Evolutionary conservation across 2,113 vertebrate species (phyloP).

Genomic region (Scopus umbretta): DNA sequence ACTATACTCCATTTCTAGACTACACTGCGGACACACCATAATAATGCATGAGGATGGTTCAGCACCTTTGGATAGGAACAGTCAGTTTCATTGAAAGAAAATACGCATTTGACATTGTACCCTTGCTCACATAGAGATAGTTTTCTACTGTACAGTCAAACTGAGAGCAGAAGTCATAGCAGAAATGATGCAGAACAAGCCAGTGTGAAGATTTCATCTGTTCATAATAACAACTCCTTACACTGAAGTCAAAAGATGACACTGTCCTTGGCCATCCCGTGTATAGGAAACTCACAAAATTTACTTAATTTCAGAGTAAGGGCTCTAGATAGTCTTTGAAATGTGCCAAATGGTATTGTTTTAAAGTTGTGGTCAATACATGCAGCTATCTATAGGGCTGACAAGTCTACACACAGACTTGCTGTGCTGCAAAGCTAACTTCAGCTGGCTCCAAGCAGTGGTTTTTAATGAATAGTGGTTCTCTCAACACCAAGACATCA

Average conservation of each 20-base stretch:
- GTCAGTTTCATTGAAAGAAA: not conserved
- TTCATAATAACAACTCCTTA: not conserved
- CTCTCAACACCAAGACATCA: not conserved
- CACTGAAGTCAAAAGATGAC: not conserved
- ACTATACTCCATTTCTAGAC: not conserved
- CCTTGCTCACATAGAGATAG: not conserved
- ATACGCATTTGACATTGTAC: accelerated
- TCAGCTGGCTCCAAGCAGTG: not conserved
- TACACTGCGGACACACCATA: accelerated
- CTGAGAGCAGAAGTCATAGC: not conserved
- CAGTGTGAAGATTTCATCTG: not conserved
- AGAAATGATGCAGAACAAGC: not conserved
- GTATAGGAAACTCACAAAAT: not conserved
- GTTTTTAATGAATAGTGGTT: not conserved
- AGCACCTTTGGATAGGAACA: not conserved
- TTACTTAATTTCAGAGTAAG: not conserved
- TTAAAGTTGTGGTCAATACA: not conserved
- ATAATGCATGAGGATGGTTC: accelerated
- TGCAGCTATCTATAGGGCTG: accelerated
- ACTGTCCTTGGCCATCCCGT: not conserved
- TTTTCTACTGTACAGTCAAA: not conserved
- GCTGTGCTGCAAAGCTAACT: too few relatives aligned
- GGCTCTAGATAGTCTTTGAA: not conserved
- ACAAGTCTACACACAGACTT: not conserved
- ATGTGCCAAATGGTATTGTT: not conserved